Percentiles rank a stretch among this genome's conserved stretches.
Evolutionary conservation across 2,113 vertebrate genomes (phyloP).

Genomic region (Nettapus auritus): DNA sequence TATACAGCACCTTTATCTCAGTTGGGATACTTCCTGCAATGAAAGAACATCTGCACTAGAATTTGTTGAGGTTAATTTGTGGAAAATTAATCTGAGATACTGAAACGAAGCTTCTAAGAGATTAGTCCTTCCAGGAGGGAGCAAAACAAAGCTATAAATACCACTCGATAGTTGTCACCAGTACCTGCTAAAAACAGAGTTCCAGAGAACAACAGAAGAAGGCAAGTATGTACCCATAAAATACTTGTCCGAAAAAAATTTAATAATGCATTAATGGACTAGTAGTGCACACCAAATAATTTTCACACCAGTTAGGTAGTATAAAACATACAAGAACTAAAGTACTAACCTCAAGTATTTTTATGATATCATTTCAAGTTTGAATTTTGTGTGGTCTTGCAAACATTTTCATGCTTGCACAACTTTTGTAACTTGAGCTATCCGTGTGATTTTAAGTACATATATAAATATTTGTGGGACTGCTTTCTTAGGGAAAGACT

Average conservation of each 20-base stretch:
- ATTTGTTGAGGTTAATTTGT: not conserved
- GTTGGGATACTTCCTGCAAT: not conserved
- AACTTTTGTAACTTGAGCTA: not conserved
- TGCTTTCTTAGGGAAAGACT: not conserved
- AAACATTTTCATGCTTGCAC: not conserved
- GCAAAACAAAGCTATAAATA: slow-evolving; percentile 36
- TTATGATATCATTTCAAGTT: not conserved
- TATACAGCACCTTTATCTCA: slow-evolving; percentile 10
- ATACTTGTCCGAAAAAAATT: not conserved
- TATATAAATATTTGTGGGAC: not conserved
- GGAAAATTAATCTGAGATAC: not conserved
- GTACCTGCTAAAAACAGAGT: not conserved
- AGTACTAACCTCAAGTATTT: not conserved
- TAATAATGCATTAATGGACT: not conserved
- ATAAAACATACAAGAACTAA: not conserved
- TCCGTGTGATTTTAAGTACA: not conserved
- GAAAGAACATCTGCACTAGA: not conserved
- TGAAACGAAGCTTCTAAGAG: not conserved
- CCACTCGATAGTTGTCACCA: not conserved
- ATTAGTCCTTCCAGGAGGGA: not conserved
- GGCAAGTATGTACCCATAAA: not conserved
- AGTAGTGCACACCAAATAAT: not conserved
- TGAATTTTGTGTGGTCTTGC: not conserved
- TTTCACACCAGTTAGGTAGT: not conserved
- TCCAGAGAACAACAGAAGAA: not conserved